Base-by-base conservation (phyloP, 2,888 invertebrate genomes). In the Agrotis segetum region DNA sequence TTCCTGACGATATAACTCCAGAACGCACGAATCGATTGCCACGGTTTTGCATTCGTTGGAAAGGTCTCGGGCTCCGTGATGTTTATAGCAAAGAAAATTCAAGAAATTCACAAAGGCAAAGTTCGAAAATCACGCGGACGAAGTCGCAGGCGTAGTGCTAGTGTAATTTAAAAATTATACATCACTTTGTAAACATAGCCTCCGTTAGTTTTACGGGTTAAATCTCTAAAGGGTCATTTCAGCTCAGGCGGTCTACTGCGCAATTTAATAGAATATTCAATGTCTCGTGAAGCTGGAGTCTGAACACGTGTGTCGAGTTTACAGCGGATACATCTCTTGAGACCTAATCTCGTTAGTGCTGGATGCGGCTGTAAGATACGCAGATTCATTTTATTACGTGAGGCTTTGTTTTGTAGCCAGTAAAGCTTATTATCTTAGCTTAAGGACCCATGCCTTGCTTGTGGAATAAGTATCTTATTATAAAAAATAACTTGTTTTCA, bases 181-280 rank as follows among this genome's bases (percentile, higher is more conserved):
- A 49, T 40, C n/a, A 53, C 49, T 52, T 55, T 53, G 19, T 52
- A 53, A 65, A 61, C 56, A 77, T 59, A 53, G 21, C 4, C 13
- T 56, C 14, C 13, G 13, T 40, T 13, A 55, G 46, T 61, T 62
- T 58, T 60, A 40, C 17, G 24, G 17, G 46, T 58, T n/a, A 67
- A 67, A 74, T 59, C 74, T 53, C 67, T 11, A 11, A 11, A 34
- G 71, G 80, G 17, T 21, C 24, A 40, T 46, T 79, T 66, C 55
- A 58, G 19, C 50, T 71, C 61, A 16, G 2, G 9, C 46, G 17
- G n/a, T 50, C 2, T 40, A 64, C n/a, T 19, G 56, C 16, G 63
- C 55, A 29, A 66, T 52, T 49, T 64, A 49, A 67, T 79, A 66
- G 65, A 81, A 79, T 79, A 79, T 79, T 77, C 34, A 71, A 76